Evolutionary conservation across 2,797 vertebrate species (phyloP).

Genomic region (Cossypha caffra): DNA sequence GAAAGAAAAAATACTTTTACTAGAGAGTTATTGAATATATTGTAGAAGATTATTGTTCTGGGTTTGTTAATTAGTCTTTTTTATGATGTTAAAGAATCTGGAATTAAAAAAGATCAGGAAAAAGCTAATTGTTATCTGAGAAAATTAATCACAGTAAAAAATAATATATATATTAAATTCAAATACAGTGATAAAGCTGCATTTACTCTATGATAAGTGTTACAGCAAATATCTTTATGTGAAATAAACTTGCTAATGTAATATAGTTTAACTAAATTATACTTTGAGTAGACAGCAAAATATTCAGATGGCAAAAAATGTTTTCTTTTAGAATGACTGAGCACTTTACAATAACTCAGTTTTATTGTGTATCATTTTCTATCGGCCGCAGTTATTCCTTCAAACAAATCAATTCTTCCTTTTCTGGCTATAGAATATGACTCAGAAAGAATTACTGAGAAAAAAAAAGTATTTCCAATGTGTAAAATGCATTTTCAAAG

Average conservation of each 20-base stretch:
- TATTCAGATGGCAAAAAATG: neutral
- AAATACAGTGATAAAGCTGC: neutral
- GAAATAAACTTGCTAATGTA: neutral
- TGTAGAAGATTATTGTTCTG: constrained; percentile 54
- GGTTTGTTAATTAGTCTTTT: constrained; percentile 62
- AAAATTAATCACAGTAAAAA: constrained; percentile 19
- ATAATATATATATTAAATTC: neutral
- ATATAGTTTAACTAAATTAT: neutral
- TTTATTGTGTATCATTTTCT: neutral
- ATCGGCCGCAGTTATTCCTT: neutral
- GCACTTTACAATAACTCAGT: neutral
- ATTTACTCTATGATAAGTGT: neutral
- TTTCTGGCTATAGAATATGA: neutral
- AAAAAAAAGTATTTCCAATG: neutral
- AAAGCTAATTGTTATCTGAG: constrained; percentile 52
- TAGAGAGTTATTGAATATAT: constrained; percentile 55
- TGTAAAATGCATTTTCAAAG: neutral
- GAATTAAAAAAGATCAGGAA: constrained; percentile 53
- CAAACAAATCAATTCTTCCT: neutral
- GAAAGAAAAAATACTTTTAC: constrained; percentile 43
- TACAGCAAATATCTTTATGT: constrained; percentile 14
- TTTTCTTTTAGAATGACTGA: neutral
- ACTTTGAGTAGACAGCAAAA: neutral
- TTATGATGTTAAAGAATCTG: constrained; percentile 59
- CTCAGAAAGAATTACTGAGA: neutral